Evolutionary conservation across 1,140 invertebrate genomes (phyloP).

Genomic region (Drosophila oshimai): DNA sequence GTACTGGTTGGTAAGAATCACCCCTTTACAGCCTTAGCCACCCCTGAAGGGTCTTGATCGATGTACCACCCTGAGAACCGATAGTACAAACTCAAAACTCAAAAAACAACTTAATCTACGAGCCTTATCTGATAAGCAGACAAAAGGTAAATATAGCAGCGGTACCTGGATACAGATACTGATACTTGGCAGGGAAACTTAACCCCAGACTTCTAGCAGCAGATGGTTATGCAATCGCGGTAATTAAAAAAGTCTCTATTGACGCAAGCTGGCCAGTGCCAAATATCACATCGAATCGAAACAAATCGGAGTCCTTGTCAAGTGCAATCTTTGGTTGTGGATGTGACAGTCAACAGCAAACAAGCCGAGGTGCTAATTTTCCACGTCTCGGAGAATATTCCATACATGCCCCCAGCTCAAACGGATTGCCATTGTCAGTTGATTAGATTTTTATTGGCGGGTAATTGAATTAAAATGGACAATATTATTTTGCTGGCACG

Average conservation of each 20-base stretch:
- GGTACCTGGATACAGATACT: slow-evolving; percentile 28
- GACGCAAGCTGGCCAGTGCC: slow-evolving; percentile 39
- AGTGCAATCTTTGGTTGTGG: slow-evolving; percentile 30
- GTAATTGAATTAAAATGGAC: slow-evolving; percentile 71
- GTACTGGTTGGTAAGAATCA: neutral
- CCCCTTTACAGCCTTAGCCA: neutral
- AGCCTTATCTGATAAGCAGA: slow-evolving; percentile 57
- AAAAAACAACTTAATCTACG: slow-evolving; percentile 43
- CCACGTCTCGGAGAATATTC: neutral
- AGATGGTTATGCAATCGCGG: slow-evolving; percentile 48
- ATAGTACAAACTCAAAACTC: neutral
- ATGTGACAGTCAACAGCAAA: slow-evolving; percentile 57
- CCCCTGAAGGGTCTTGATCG: slow-evolving; percentile 13
- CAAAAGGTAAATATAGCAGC: slow-evolving; percentile 26
- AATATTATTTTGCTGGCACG: slow-evolving; percentile 68
- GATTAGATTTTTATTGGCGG: slow-evolving; percentile 75
- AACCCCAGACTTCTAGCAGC: slow-evolving; percentile 5
- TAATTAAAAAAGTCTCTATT: slow-evolving; percentile 40
- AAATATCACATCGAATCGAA: slow-evolving; percentile 53
- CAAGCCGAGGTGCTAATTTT: slow-evolving; percentile 32
- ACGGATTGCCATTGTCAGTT: slow-evolving; percentile 37
- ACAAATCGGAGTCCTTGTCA: slow-evolving; percentile 33
- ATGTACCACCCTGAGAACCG: slow-evolving; percentile 2
- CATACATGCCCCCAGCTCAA: slow-evolving; percentile 4
- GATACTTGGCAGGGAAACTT: slow-evolving; percentile 18